A percentile compares a stretch with the other conserved stretches of the same genome.
Evolutionary conservation across 2,113 vertebrate species (phyloP).

Genomic region (Xenopus laevis): DNA sequence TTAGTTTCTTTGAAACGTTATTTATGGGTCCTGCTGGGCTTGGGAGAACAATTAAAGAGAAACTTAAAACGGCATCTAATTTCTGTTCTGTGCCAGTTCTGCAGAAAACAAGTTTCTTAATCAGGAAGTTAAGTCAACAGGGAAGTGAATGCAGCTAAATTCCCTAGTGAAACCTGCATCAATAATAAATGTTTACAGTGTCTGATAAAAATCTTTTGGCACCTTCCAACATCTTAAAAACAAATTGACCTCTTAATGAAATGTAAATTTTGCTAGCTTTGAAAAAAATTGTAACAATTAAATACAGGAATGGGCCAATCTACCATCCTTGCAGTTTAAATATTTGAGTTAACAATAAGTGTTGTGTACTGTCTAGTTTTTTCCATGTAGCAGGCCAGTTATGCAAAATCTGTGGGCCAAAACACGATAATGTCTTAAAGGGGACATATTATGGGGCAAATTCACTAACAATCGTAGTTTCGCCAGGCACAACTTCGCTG

Average conservation of each 20-base stretch:
- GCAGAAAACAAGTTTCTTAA: not conserved
- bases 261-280: not conserved
- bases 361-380: no score
- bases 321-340: no score
- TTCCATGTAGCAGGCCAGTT: no score
- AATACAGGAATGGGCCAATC: no score
- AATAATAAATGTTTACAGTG: constrained; percentile 26
- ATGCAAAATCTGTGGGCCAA: no score
- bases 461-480: no score
- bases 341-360: no score
- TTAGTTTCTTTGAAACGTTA: constrained; percentile 17
- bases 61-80: not conserved
- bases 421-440: no score
- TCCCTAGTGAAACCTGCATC: constrained; percentile 23
- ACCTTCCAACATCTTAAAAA: constrained; percentile 7
- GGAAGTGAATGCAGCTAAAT: constrained; percentile 9
- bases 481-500: no score
- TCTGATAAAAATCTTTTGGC: constrained; percentile 30
- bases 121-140: constrained; percentile 18
- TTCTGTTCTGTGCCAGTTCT: constrained; percentile 1
- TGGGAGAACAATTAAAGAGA: constrained; percentile 18
- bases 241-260: constrained; percentile 8
- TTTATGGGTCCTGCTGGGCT: constrained; percentile 11
- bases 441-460: no score
- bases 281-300: not conserved